Evolutionary conservation across 2,888 invertebrate genomes (phyloP).

Genomic region (Caenorhabditis panamensis): DNA sequence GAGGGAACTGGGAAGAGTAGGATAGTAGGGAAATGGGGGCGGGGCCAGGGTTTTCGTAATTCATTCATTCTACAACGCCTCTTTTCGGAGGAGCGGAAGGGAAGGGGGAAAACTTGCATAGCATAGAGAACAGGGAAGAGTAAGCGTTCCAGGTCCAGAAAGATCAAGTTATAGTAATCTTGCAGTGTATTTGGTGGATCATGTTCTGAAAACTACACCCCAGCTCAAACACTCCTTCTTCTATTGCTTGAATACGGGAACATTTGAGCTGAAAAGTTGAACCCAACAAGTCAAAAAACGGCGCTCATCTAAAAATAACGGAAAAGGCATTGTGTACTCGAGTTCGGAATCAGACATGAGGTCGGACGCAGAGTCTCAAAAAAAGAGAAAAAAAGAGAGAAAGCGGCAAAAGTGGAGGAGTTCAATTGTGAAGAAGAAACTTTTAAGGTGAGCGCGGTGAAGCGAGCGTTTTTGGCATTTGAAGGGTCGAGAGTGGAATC

Average conservation of each 20-base stretch:
- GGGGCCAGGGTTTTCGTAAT: conserved; percentile 6
- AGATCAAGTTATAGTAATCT: too few species aligned
- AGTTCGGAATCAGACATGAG: conserved; percentile 30
- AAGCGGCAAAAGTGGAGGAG: not conserved
- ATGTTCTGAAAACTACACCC: too few species aligned
- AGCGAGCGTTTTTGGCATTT: conserved; percentile 21
- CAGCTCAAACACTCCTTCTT: too few species aligned
- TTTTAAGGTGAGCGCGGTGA: conserved; percentile 27
- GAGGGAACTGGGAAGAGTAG: not conserved
- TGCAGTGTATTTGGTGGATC: too few species aligned
- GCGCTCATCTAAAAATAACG: conserved; percentile 6
- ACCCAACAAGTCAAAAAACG: not conserved
- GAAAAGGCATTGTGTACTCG: conserved; percentile 19
- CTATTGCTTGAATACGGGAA: not conserved
- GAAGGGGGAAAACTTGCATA: not conserved
- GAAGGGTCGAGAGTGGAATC: too few species aligned
- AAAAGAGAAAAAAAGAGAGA: conserved; percentile 5
- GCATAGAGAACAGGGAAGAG: too few species aligned
- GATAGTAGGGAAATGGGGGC: conserved; percentile 3
- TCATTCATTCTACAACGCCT: conserved; percentile 19
- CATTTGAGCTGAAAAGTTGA: not conserved
- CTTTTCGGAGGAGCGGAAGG: not conserved
- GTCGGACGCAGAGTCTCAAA: conserved; percentile 11
- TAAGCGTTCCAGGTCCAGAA: not conserved
- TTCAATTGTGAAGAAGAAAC: conserved; percentile 25